Evolutionary conservation across 2,113 vertebrate genomes (phyloP), one percentile per base, ranked within the genome.

Genomic region (Pluvialis apricaria): DNA sequence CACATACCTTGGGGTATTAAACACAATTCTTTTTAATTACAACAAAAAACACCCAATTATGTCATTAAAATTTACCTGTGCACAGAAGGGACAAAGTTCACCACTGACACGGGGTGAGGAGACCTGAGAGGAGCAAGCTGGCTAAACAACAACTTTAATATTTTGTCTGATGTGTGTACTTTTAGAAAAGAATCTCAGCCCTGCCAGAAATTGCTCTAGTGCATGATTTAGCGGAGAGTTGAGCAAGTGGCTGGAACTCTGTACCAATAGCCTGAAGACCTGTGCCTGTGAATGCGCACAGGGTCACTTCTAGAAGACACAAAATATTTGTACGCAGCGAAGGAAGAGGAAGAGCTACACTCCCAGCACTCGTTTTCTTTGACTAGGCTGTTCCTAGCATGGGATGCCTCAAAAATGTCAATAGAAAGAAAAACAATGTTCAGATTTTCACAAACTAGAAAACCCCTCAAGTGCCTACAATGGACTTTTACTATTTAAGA

Each of bases 51-150:
- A 14, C 20, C 20, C 18, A 82, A 61, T 77, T 51, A 38, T 22
- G 19, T 8, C 19, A 71, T 40, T 58, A 38, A 52, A 70, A 58
- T 52, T 45, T n/a, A 45, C 32, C 42, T 19, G 24, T 21, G 26
- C 9, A 5, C 2, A 2, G 49, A 81, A 90, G 11, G 28, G 31
- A 44, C 19, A 62, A 49, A 44, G 45, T 52, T 44, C n/a, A 73
- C 21, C 1, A 2, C 32, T 62, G 25, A 49, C 31, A 61, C 0
- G 0, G 38, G 47, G 17, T 18, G 64, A 52, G 44, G 17, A 60
- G 12, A 51, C 14, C 44, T 3, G 31, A 29, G 22, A 79, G 32
- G 68, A 69, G 40, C 26, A 75, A 44, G 24, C 9, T 47, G 31
- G 40, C 66, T 85, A 42, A 61, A 64, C 11, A 68, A 31, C 8